Evolutionary conservation across 2,113 vertebrate genomes (phyloP).

Genomic region (Gasterosteus nipponicus): DNA sequence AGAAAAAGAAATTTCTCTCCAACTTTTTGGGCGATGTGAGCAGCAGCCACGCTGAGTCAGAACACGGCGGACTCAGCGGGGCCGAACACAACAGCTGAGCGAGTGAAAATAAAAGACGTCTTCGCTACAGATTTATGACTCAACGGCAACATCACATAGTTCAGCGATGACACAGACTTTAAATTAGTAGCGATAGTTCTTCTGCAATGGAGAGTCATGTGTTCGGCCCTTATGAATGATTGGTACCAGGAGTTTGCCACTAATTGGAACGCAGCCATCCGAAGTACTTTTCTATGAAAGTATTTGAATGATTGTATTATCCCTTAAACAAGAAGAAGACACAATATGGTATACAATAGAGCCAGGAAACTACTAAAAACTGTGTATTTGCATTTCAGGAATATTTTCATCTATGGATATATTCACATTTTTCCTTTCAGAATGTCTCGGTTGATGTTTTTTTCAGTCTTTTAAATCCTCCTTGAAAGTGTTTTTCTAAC

Average conservation of each 20-base stretch:
- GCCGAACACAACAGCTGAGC: conserved; percentile 10
- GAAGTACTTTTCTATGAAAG: not conserved
- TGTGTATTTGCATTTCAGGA: not conserved
- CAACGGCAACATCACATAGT: not conserved
- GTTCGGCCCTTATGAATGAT: not conserved
- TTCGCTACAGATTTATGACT: not conserved
- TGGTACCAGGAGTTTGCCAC: not conserved
- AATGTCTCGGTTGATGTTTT: not conserved
- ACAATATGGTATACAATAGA: not conserved
- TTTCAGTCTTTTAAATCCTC: not conserved
- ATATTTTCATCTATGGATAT: not conserved
- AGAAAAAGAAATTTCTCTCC: not conserved
- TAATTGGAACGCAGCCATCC: not conserved
- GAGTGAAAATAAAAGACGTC: not conserved
- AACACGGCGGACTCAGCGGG: not conserved
- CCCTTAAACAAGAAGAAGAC: not conserved
- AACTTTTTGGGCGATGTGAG: not conserved
- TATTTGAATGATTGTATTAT: not conserved
- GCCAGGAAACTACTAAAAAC: not conserved
- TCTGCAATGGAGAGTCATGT: not conserved
- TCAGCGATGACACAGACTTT: not conserved
- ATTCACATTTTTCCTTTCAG: not conserved
- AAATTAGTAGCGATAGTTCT: not conserved
- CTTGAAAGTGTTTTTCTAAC: conserved; percentile 17
- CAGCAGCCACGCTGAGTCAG: not conserved